Base-by-base conservation (phyloP, 2,113 vertebrate species). In the Eidolon helvum region DNA sequence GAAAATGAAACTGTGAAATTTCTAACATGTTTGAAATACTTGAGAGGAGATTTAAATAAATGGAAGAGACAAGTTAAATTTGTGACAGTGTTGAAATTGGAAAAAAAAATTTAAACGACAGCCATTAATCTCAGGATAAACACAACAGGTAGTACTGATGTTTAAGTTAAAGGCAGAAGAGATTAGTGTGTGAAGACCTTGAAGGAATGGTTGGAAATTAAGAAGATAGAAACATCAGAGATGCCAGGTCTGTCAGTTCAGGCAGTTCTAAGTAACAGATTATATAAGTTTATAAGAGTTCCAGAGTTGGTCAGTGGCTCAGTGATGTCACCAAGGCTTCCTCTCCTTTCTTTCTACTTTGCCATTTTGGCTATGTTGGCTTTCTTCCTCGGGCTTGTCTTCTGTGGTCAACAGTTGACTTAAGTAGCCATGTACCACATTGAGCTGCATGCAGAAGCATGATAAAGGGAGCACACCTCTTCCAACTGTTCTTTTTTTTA, bases 1-100 rank as follows among this genome's bases (percentile, higher is more conserved):
- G 79, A 88, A 95, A 88, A 94, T 35, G 48, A 72, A 95, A 57
- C 68, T 96, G 7, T 87, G 61, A 53, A 91, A 86, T 95, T 95
- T 10, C 63, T 92, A 82, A 72, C 18, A 43, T 71, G 45, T 65
- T 90, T 91, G 35, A 74, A 85, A 55, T 93, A 96, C 71, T 93
- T 79, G 43, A 90, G 38, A 87, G 24, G 28, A 87, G 35, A 61
- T 50, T 43, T 91, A 91, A 95, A 91, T 48, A 96, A 74, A 26
- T 96, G 22, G 66, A 57, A 24, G 40, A 90, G 72, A 79, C 38
- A 85, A 26, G n/a, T 72, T 59, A 38, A 94, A 43, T 96, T 87
- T 92, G 16, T 90, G 61, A 83, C 35, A 69, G 15, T 79, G 75
- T 74, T 95, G 53, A 95, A 96, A 84, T 30, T 63, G 71, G 57